Conservation (phyloP, 2,113 vertebrate species). For the Corydoras sp. region DNA sequence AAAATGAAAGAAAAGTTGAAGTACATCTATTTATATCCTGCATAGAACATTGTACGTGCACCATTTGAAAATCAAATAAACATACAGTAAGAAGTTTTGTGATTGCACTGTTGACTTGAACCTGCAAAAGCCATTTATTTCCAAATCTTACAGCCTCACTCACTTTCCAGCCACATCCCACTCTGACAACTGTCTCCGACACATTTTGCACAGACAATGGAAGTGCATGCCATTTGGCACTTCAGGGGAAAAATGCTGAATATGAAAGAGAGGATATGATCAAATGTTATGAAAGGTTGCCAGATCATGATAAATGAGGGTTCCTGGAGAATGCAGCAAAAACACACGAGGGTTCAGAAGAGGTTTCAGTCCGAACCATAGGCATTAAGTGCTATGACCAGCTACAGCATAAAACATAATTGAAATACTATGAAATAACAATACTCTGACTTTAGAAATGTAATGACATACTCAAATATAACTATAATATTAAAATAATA, state of each 20-base stretch:
- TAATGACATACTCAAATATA: too few relatives aligned
- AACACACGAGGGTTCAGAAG: slow-evolving; percentile 34
- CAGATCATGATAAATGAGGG: slow-evolving; percentile 40
- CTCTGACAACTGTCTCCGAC: slow-evolving; percentile 38
- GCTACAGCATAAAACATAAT: neutral
- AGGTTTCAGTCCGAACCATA: slow-evolving; percentile 19
- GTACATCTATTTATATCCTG: slow-evolving; percentile 8
- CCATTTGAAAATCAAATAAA: slow-evolving; percentile 16
- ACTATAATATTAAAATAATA: too few relatives aligned
- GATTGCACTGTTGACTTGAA: slow-evolving; percentile 33
- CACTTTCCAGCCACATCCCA: slow-evolving; percentile 22
- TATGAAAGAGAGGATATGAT: slow-evolving; percentile 17
- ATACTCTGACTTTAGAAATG: neutral
- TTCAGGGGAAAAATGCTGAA: slow-evolving; percentile 28
- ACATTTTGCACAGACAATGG: slow-evolving; percentile 28
- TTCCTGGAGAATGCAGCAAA: slow-evolving; percentile 43
- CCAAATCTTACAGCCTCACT: slow-evolving; percentile 21
- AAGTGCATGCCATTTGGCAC: slow-evolving; percentile 26
- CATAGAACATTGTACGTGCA: neutral
- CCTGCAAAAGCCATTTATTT: slow-evolving; percentile 37
- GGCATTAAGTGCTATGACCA: neutral
- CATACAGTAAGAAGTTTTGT: neutral
- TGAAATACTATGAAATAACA: neutral
- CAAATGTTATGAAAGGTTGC: slow-evolving; percentile 29
- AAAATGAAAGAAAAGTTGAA: neutral